Conservation (phyloP, 2,113 vertebrate species). For the Mesoclemmys tuberculata region DNA sequence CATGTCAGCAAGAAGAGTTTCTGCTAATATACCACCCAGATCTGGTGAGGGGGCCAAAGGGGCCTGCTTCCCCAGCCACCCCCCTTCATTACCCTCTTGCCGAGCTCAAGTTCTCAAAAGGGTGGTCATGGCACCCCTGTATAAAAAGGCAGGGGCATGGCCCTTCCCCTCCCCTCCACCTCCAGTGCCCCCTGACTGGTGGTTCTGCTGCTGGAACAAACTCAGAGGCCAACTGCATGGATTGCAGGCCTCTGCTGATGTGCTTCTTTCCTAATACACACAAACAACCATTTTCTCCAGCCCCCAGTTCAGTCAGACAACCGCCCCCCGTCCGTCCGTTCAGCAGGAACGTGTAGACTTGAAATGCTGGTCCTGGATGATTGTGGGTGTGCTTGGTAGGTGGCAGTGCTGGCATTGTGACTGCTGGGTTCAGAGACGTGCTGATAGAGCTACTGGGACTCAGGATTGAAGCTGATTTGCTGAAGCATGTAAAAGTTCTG, state of each 20-base stretch:
- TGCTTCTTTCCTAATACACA: not conserved
- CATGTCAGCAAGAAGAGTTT: not conserved
- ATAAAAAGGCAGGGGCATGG: not conserved
- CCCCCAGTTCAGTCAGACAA: not conserved
- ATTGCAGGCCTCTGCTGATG: not conserved
- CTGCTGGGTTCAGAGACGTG: not conserved
- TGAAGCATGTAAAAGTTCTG: not conserved
- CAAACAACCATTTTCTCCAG: not conserved
- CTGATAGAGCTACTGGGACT: not conserved
- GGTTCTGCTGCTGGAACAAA: not conserved
- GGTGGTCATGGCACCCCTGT: not conserved
- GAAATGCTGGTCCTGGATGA: not conserved
- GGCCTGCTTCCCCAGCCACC: too few relatives aligned
- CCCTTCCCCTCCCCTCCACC: not conserved
- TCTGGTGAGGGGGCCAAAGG: not conserved
- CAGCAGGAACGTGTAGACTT: not conserved
- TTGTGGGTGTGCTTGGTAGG: not conserved
- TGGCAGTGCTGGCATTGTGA: not conserved
- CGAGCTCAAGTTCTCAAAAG: not conserved
- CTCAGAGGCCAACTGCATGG: not conserved
- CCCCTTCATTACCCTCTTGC: not conserved
- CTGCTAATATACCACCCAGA: not conserved
- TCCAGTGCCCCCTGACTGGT: not conserved
- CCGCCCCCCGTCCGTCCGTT: not conserved
- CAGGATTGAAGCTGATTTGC: not conserved